Evolutionary conservation across 2,113 vertebrate species (phyloP).

Genomic region (Platysternon megacephalum): DNA sequence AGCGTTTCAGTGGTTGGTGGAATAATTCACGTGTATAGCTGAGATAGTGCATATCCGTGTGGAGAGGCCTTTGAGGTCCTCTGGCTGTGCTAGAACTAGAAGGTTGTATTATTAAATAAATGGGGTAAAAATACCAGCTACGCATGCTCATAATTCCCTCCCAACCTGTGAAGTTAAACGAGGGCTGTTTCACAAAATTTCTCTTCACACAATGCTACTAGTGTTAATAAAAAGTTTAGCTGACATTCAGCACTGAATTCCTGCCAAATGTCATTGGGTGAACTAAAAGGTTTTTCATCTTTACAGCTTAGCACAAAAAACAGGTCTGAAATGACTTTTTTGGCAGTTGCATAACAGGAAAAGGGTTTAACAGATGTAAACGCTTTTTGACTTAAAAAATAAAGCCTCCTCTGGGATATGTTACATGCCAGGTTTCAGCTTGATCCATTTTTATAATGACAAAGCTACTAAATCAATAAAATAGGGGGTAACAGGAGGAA

Average conservation of each 20-base stretch:
- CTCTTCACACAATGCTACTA: neutral
- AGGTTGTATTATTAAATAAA: neutral
- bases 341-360: slow-evolving; percentile 55
- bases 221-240: slow-evolving; percentile 13
- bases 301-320: slow-evolving; percentile 36
- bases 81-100: neutral
- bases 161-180: neutral
- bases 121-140: neutral
- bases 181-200: neutral
- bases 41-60: accelerated
- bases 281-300: slow-evolving; percentile 59
- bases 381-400: slow-evolving; percentile 53
- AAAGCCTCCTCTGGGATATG: neutral
- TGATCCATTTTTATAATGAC: neutral
- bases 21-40: neutral
- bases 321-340: slow-evolving; percentile 25
- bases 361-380: slow-evolving; percentile 47
- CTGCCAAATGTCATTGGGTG: slow-evolving; percentile 38
- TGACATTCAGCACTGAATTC: slow-evolving; percentile 1
- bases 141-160: neutral
- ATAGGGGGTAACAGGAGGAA: neutral
- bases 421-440: neutral
- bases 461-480: slow-evolving; percentile 5
- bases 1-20: neutral
- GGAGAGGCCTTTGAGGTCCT: neutral